Conservation (phyloP, 2,113 vertebrate genomes). For the Hemiscyllium ocellatum region DNA sequence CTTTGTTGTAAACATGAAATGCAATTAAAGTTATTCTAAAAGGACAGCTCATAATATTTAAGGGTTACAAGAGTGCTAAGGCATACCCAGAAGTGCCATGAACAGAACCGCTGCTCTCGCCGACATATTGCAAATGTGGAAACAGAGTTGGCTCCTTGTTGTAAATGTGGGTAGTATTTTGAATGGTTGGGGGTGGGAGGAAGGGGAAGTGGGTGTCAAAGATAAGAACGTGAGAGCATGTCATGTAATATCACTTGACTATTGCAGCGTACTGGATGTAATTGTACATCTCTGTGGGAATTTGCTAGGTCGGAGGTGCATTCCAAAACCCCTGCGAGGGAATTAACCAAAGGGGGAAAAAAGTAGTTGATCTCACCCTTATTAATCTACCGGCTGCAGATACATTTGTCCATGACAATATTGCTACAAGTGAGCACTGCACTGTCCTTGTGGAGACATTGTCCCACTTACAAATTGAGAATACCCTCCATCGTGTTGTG, state of each 20-base stretch:
- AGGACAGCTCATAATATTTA: neutral
- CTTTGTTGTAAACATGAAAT: neutral
- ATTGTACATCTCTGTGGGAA: neutral
- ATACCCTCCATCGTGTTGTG: too few species aligned
- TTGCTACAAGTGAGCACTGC: too few species aligned
- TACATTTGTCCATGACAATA: too few species aligned
- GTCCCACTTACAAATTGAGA: too few species aligned
- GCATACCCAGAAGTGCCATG: neutral
- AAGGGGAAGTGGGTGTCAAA: neutral
- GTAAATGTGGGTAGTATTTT: neutral
- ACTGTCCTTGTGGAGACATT: too few species aligned
- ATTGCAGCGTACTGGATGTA: neutral
- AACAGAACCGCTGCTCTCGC: neutral
- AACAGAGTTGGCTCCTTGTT: neutral
- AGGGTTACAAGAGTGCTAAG: neutral
- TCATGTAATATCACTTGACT: neutral
- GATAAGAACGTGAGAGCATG: too few species aligned
- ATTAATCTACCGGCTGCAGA: too few species aligned
- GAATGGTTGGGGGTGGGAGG: neutral
- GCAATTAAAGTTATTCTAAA: neutral
- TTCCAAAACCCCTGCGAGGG: neutral
- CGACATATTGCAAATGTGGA: neutral
- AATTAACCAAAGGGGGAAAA: too few species aligned
- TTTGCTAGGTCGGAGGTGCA: neutral
- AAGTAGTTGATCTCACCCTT: too few species aligned